phyloP scores from a whole-genome alignment of 2,888 invertebrate genomes.

The Nasonia oneida region DNA sequence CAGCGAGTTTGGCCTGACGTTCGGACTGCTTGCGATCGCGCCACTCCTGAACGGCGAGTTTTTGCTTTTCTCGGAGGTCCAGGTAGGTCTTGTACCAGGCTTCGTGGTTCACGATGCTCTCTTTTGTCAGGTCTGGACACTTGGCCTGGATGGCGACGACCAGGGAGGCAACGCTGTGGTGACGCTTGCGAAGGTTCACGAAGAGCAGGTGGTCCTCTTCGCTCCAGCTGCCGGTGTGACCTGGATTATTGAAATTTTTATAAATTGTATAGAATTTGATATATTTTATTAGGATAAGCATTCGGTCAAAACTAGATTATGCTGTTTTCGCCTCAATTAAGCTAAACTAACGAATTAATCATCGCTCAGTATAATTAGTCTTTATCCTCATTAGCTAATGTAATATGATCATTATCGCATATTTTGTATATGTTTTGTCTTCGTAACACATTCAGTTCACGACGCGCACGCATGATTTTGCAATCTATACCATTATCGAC shows the following conservation, averaged over 20 bases:
- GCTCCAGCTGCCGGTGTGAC: slow-evolving; percentile 74
- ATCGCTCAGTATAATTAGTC: no score
- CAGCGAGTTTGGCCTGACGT: not conserved
- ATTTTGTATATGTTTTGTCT: no score
- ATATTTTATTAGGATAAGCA: no score
- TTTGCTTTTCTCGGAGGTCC: slow-evolving; percentile 78
- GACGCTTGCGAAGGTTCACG: slow-evolving; percentile 70
- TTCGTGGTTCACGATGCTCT: slow-evolving; percentile 79
- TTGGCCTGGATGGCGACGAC: slow-evolving; percentile 70
- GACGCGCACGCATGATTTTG: no score
- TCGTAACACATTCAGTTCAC: no score
- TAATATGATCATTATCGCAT: no score
- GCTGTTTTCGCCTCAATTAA: no score
- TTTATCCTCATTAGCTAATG: no score
- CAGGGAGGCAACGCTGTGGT: slow-evolving; percentile 68
- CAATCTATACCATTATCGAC: no score
- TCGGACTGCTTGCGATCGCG: slow-evolving; percentile 69
- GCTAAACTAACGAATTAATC: no score
- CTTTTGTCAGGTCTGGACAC: slow-evolving; percentile 74
- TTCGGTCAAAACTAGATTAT: no score
- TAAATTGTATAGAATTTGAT: no score
- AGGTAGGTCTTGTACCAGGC: slow-evolving; percentile 80
- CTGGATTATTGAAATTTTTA: slow-evolving; percentile 62
- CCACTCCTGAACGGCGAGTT: slow-evolving; percentile 79
- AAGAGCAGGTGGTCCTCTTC: slow-evolving; percentile 75